Evolutionary conservation across 2,797 vertebrate genomes (phyloP), one percentile per base, ranked within the genome.

Genomic region (Chrysocyon brachyurus): DNA sequence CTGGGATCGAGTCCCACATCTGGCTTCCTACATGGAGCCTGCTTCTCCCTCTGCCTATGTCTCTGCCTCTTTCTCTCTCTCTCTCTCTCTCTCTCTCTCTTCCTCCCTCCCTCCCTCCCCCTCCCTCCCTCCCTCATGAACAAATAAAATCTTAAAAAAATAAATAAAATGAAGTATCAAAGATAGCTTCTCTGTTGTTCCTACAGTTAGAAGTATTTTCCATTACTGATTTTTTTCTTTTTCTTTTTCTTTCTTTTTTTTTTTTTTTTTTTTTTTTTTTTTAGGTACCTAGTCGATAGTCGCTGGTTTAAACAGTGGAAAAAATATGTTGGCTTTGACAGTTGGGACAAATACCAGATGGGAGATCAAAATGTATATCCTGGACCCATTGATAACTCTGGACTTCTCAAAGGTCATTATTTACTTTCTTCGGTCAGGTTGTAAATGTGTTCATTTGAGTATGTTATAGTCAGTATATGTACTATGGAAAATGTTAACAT

Each of bases 241-340:
- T 77, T 90, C 98, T 98, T 90, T 17, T 92, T 83, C 98, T 98
- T 88, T 98, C 6, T 40, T 40, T 77, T 89, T 98, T 98, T 90
- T 17, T 92, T 83, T 98, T 98, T 88, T 98, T 40, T 40, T 40
- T 77, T 90, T 98, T 98, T 90, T 17, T 92, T 83, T 98, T 98
- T 88, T 98, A 99, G 99, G 99, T 99, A 99, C 98, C 99, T 99
- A 90, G 99, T 99, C 95, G 99, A 99, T 99, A 99, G 99, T 98
- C 99, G 99, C 98, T 99, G 99, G 99, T 99, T 99, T 98, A 99
- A 99, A 99, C 99, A 99, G 99, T 99, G 99, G 99, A 99, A 99
- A 98, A 99, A 99, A 98, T 99, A 99, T 99, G 99, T 99, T 98
- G 99, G 99, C 75, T 99, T 99, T 99, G 99, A 99, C 99, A 99